Conservation (phyloP, 2,797 vertebrate species). For the Parauchenoglanis punctatus region DNA sequence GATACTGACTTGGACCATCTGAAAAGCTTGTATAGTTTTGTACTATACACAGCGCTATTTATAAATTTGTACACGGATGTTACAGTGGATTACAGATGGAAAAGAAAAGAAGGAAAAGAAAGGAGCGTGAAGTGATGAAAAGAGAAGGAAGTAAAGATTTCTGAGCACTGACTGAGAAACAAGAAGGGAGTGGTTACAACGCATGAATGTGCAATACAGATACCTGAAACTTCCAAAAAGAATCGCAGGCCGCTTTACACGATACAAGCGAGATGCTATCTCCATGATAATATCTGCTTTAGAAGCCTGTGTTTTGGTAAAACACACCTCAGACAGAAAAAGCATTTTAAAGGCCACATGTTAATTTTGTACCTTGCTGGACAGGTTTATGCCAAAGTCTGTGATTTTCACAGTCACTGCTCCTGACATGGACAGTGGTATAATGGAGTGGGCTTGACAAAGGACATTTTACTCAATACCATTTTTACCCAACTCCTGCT, state of each 20-base stretch:
- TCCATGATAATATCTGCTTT: conserved; percentile 34
- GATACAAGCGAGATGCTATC: not conserved
- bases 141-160: conserved; percentile 22
- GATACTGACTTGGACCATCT: not conserved
- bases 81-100: not conserved
- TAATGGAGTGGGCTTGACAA: conserved; percentile 14
- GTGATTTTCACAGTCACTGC: conserved; percentile 17
- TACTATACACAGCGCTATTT: not conserved
- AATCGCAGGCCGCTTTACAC: conserved; percentile 15
- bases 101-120: not conserved
- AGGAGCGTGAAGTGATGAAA: not conserved
- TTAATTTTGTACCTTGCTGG: conserved; percentile 25
- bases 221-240: conserved; percentile 27
- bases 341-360: conserved; percentile 33
- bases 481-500: conserved; percentile 36
- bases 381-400: conserved; percentile 11
- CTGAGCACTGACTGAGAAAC: conserved; percentile 13
- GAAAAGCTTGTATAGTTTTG: conserved; percentile 2
- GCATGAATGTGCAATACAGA: conserved; percentile 20
- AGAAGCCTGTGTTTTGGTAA: conserved; percentile 41
- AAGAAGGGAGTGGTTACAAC: conserved; percentile 1
- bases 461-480: conserved; percentile 39
- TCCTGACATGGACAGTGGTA: conserved; percentile 24
- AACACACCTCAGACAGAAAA: conserved; percentile 38
- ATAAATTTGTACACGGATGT: not conserved